These are phyloP conservation scores for Sebastes diaconus DNA, from an alignment of 2,797 vertebrate species.

Conservation along the genomic window DNA sequence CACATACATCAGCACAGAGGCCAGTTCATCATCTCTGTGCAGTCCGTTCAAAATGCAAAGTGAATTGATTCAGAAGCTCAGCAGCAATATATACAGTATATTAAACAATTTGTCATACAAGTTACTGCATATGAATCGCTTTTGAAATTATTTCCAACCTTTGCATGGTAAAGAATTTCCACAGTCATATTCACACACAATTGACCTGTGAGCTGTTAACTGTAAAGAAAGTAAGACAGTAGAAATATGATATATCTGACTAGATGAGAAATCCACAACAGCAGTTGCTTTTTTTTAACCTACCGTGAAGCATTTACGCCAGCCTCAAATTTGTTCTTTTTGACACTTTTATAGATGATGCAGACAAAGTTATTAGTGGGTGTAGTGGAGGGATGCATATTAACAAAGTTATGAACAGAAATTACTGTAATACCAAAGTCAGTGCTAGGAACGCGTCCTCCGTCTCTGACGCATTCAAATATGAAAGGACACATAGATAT, in stretches of 20 bases:
- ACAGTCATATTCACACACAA: neutral
- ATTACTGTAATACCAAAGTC: too few species aligned
- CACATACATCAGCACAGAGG: constrained; percentile 20
- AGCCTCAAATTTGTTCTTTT: neutral
- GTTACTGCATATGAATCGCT: neutral
- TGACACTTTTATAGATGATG: constrained; percentile 4
- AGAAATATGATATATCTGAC: neutral
- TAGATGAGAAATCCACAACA: neutral
- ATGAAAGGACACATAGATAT: neutral
- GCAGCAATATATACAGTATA: neutral
- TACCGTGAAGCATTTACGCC: neutral
- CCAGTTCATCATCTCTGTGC: constrained; percentile 17
- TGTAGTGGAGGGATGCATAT: neutral
- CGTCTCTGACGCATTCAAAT: too few species aligned
- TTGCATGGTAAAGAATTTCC: neutral
- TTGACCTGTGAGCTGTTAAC: neutral
- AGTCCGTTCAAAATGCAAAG: constrained; percentile 45
- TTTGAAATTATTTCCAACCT: neutral
- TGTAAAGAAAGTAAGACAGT: too few species aligned
- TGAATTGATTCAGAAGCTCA: constrained; percentile 27
- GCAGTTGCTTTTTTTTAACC: neutral
- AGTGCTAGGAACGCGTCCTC: too few species aligned
- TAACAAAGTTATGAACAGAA: neutral
- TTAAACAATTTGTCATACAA: neutral
- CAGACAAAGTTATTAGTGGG: neutral